These are phyloP conservation scores for Tokudaia muenninki DNA, from an alignment of 2,797 vertebrate genomes.

Conservation along the genomic window DNA sequence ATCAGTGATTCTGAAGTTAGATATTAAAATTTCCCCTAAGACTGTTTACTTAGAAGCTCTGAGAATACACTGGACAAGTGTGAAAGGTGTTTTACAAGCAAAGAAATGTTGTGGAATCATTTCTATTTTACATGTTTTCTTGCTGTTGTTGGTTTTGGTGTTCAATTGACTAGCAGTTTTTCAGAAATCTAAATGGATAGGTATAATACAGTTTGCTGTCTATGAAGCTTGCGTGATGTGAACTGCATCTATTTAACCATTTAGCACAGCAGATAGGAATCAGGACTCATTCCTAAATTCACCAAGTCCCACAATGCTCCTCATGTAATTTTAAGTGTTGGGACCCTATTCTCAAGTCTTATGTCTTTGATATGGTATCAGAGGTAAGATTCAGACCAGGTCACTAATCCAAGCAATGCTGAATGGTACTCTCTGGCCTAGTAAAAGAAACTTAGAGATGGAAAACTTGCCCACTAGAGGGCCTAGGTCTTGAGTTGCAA, in stretches of 20 bases:
- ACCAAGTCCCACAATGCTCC: neutral
- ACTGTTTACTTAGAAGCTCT: neutral
- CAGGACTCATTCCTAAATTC: neutral
- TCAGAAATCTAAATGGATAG: neutral
- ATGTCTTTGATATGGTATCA: neutral
- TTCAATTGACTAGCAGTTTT: neutral
- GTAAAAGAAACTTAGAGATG: conserved; percentile 16
- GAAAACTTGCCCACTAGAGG: conserved; percentile 60
- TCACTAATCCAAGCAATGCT: neutral
- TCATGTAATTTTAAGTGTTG: neutral
- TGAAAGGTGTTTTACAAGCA: neutral
- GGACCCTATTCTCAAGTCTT: neutral
- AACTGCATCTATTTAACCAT: neutral
- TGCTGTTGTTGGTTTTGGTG: neutral
- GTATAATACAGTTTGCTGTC: neutral
- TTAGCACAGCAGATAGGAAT: neutral
- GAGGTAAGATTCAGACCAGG: neutral
- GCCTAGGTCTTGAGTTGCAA: neutral
- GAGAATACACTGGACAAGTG: neutral
- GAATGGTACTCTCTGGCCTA: too few relatives aligned
- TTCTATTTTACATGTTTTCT: conserved; percentile 32
- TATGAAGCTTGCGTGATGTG: neutral
- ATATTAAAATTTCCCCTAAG: neutral
- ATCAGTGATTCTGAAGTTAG: neutral
- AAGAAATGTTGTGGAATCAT: neutral